Evolutionary conservation across 2,888 invertebrate genomes (phyloP).

Genomic region (Erannis defoliaria): DNA sequence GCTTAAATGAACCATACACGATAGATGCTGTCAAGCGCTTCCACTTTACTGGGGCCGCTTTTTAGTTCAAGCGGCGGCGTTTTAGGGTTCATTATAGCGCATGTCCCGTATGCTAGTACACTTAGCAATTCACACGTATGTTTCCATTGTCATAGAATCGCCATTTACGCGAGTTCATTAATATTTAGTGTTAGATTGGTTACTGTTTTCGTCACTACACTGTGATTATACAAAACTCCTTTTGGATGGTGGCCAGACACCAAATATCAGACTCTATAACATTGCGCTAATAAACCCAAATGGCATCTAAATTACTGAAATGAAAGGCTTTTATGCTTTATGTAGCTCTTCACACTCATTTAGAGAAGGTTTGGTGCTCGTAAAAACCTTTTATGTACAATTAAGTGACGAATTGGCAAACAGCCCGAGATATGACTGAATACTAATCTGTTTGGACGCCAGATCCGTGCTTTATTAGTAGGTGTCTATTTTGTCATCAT

Average conservation of each 20-base stretch:
- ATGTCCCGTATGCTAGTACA: too few relatives aligned
- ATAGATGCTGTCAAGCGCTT: too few relatives aligned
- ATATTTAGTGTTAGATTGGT: neutral
- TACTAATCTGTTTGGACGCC: neutral
- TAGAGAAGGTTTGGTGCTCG: constrained; percentile 18
- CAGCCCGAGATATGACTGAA: constrained; percentile 13
- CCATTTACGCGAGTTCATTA: neutral
- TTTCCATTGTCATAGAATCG: neutral
- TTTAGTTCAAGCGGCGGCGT: too few relatives aligned
- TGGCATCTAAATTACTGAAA: constrained; percentile 40
- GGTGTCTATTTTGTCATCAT: neutral
- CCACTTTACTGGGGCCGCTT: too few relatives aligned
- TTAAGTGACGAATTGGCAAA: constrained; percentile 28
- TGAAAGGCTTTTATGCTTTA: constrained; percentile 36
- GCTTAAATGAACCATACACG: too few relatives aligned
- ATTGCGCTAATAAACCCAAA: constrained; percentile 42
- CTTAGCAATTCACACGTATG: neutral
- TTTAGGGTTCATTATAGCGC: too few relatives aligned
- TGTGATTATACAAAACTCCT: constrained; percentile 1
- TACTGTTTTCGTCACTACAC: constrained; percentile 8
- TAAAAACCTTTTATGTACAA: constrained; percentile 30
- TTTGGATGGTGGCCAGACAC: constrained; percentile 31
- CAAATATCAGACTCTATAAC: constrained; percentile 31
- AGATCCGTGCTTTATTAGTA: neutral
- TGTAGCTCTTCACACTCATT: constrained; percentile 32